Base-by-base conservation (phyloP, 2,888 invertebrate species). In the Xestia sexstrigata region DNA sequence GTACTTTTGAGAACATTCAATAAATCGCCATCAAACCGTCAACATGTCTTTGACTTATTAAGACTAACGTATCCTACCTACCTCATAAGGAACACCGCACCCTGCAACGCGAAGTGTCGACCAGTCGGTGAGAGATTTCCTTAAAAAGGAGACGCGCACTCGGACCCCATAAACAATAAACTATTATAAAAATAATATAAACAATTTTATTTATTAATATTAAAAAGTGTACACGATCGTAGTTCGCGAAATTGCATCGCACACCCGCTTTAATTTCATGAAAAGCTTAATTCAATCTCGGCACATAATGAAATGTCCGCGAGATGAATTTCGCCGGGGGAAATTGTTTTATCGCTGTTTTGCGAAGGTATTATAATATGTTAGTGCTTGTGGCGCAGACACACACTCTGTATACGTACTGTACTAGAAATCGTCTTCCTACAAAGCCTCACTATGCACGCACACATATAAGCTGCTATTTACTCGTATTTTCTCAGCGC, bases 281-380 rank as follows among this genome's bases (percentile, higher is more conserved):
- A 89, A 87, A 83, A 86, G 87, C 88, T 84, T 88, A 85, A 90
- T 89, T 83, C 87, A 85, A 88, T 89, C 82, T 81, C 70, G 67
- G 63, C 73, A 83, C 79, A 81, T 86, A 85, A 89, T 89, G 86
- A 89, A 88, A 88, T 82, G 81, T 85, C 88, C 86, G 85, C 81
- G 81, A 80, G 88, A 84, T 84, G 79, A 85, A 87, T 88, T 84
- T 82, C 74, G 60, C 81, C 65, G 76, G 67, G 76, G 79, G 74
- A 68, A 68, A 87, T 79, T 82, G 76, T 78, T 88, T 83, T 87
- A 87, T 84, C 83, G 82, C 72, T 76, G 82, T 86, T 87, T 88
- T 85, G 79, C 49, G 70, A 85, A 86, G 87, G 87, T 89, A 87
- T 84, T 85, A 81, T 81, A 83, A 83, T 84, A 79, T 80, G 78